phyloP scores from a whole-genome alignment of 2,113 vertebrate genomes.

The Caracal caracal region DNA sequence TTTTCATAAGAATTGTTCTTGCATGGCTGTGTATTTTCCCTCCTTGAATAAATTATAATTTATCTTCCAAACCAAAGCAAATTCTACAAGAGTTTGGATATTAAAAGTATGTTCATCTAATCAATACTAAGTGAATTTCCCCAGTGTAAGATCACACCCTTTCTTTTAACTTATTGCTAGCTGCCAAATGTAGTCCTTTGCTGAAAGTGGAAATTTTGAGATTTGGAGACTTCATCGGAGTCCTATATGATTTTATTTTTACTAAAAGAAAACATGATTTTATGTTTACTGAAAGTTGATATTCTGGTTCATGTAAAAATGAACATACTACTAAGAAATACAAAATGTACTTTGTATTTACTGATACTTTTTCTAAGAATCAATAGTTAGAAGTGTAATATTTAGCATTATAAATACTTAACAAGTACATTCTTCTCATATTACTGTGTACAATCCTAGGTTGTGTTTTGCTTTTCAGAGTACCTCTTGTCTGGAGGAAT shows the following conservation, averaged over 20 bases:
- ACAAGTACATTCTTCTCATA: background rate
- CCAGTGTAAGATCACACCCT: background rate
- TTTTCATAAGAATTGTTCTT: background rate
- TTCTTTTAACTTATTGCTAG: background rate
- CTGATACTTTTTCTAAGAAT: conserved; percentile 6
- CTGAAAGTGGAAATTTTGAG: background rate
- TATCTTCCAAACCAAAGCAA: conserved; percentile 26
- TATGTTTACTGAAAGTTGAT: conserved; percentile 30
- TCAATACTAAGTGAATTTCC: conserved; percentile 17
- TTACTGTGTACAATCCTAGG: background rate
- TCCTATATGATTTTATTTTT: background rate
- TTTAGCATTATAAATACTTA: background rate
- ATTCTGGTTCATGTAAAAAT: background rate
- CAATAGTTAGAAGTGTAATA: background rate
- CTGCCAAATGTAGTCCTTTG: background rate
- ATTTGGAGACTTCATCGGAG: background rate
- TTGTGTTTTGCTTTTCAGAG: conserved; percentile 29
- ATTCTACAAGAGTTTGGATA: background rate
- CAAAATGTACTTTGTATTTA: background rate
- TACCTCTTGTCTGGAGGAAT: conserved; percentile 63
- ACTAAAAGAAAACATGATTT: background rate
- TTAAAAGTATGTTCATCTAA: background rate
- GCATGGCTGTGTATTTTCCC: background rate
- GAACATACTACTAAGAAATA: background rate
- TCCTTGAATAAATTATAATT: background rate